Evolutionary conservation across 2,888 invertebrate genomes (phyloP).

Genomic region (Andricus curvator): DNA sequence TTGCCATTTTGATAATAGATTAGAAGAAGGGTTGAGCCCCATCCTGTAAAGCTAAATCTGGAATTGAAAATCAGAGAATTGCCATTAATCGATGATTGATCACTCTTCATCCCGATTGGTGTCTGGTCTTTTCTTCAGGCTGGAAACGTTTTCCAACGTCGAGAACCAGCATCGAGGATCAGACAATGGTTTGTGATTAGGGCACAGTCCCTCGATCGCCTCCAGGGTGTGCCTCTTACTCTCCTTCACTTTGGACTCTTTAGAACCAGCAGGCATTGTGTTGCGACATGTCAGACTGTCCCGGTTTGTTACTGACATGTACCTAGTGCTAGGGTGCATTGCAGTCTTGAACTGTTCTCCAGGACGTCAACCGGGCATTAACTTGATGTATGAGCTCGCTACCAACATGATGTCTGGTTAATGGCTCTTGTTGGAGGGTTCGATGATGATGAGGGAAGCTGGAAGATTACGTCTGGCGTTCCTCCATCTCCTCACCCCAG

Average conservation of each 20-base stretch:
- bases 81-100: constrained; percentile 10
- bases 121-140: background rate
- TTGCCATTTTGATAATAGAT: background rate
- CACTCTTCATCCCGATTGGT: constrained; percentile 45
- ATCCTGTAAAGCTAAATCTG: background rate
- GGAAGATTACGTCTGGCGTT: constrained; percentile 13
- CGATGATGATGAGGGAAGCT: constrained; percentile 26
- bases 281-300: constrained; percentile 49
- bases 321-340: constrained; percentile 44
- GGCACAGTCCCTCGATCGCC: constrained; percentile 64
- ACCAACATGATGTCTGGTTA: constrained; percentile 56
- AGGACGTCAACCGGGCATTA: constrained; percentile 63
- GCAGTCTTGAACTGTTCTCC: constrained; percentile 55
- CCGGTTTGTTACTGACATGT: constrained; percentile 53
- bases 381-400: constrained; percentile 64
- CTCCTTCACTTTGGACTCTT: constrained; percentile 47
- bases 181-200: constrained; percentile 71
- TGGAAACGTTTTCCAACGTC: background rate
- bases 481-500: background rate
- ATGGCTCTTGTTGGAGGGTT: constrained; percentile 55
- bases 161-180: constrained; percentile 60
- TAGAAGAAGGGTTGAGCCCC: background rate
- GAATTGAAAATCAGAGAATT: background rate
- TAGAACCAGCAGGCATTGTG: constrained; percentile 64
- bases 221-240: constrained; percentile 40